These are phyloP conservation scores for Aricia agestis DNA, from an alignment of 1,140 invertebrate species.

Conservation along the genomic window DNA sequence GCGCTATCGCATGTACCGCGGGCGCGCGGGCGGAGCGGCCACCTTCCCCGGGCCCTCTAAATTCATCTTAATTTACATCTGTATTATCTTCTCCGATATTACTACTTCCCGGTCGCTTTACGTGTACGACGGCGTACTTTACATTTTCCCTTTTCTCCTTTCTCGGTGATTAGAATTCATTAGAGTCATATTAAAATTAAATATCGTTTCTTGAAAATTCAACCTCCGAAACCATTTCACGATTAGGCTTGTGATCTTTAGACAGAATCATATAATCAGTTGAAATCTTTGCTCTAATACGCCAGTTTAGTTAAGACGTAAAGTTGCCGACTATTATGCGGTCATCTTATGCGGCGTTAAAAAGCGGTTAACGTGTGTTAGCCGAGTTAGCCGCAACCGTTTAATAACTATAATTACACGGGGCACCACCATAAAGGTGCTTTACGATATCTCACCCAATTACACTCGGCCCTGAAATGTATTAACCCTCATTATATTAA, in stretches of 20 bases:
- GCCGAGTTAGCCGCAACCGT: conserved; percentile 57
- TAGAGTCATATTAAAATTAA: neutral
- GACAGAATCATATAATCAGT: too few relatives aligned
- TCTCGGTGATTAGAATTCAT: neutral
- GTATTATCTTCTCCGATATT: conserved; percentile 8
- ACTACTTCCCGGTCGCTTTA: neutral
- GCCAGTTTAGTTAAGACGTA: conserved; percentile 22
- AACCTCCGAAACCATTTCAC: neutral
- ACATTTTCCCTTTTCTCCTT: neutral
- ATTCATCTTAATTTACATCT: conserved; percentile 13
- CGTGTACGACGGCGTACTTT: neutral
- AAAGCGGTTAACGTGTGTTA: conserved; percentile 58
- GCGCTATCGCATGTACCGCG: conserved; percentile 47
- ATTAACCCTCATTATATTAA: neutral
- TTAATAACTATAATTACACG: conserved; percentile 70
- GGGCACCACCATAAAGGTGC: conserved; percentile 54
- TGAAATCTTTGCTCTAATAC: neutral
- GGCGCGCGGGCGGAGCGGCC: neutral
- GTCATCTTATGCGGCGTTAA: conserved; percentile 49
- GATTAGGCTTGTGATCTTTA: too few relatives aligned
- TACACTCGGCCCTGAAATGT: neutral
- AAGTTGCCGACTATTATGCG: conserved; percentile 55
- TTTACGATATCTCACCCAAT: conserved; percentile 13
- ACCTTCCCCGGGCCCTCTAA: neutral
- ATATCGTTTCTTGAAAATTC: neutral